phyloP scores from a whole-genome alignment of 2,888 invertebrate species.

The Idaea biselata region DNA sequence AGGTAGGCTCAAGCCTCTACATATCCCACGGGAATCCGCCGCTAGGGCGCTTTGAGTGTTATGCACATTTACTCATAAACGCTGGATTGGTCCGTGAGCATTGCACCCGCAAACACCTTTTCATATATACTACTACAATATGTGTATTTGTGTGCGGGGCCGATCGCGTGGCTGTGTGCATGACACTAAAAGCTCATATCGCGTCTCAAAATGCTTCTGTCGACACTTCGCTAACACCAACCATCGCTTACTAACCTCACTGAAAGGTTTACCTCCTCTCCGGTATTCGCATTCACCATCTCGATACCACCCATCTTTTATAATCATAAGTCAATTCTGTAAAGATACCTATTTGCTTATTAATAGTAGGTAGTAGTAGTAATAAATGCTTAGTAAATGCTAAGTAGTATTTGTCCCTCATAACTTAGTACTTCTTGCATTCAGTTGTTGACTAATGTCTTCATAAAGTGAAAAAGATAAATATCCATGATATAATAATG shows the following conservation, averaged over 20 bases:
- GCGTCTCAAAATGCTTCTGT: not conserved
- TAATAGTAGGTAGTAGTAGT: no score
- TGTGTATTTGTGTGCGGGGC: no score
- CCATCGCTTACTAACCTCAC: not conserved
- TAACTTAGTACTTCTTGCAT: no score
- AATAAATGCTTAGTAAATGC: no score
- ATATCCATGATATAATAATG: not conserved
- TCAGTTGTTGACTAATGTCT: not conserved
- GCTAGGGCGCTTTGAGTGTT: no score
- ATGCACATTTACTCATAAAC: not conserved
- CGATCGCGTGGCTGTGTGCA: no score
- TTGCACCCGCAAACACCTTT: no score
- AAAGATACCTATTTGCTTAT: not conserved
- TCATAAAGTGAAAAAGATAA: not conserved
- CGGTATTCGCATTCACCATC: not conserved
- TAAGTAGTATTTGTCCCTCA: not conserved
- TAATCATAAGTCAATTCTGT: not conserved
- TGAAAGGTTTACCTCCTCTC: not conserved
- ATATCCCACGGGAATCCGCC: not conserved
- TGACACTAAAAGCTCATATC: not conserved
- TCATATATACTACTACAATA: no score
- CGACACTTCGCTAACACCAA: not conserved
- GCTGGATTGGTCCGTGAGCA: not conserved
- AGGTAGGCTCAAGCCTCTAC: constrained; percentile 11
- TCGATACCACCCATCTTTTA: not conserved